Conservation (phyloP, 2,888 invertebrate genomes). For the Aspidiotus rigidus region DNA sequence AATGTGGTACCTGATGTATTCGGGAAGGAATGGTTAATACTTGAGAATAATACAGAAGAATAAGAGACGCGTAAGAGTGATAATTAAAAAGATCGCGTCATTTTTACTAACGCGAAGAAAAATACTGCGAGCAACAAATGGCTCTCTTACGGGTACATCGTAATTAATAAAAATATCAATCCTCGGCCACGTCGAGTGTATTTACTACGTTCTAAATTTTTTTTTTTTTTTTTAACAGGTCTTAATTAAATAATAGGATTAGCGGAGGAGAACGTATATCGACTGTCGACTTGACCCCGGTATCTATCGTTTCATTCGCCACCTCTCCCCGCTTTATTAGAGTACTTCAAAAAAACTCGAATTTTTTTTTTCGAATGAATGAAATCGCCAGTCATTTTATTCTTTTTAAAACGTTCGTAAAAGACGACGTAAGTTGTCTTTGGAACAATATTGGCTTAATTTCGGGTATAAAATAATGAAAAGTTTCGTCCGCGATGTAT, state of each 20-base stretch:
- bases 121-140: background rate
- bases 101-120: background rate
- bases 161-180: conserved; percentile 4
- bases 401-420: too few relatives aligned
- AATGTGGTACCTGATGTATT: background rate
- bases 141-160: background rate
- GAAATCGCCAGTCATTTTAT: background rate
- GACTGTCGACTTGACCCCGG: background rate
- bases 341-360: background rate
- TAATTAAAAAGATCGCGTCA: background rate
- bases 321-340: background rate
- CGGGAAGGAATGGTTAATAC: background rate
- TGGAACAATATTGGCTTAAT: too few relatives aligned
- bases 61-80: background rate
- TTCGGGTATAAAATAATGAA: too few relatives aligned
- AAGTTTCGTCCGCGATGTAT: too few relatives aligned
- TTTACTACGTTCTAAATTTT: background rate
- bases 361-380: background rate
- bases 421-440: too few relatives aligned
- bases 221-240: background rate
- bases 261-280: background rate
- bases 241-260: conserved; percentile 3
- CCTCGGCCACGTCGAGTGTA: background rate
- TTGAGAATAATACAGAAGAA: background rate
- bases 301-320: background rate